These are phyloP conservation scores for Synergus gifuensis DNA, from an alignment of 2,888 invertebrate species.

Conservation along the genomic window DNA sequence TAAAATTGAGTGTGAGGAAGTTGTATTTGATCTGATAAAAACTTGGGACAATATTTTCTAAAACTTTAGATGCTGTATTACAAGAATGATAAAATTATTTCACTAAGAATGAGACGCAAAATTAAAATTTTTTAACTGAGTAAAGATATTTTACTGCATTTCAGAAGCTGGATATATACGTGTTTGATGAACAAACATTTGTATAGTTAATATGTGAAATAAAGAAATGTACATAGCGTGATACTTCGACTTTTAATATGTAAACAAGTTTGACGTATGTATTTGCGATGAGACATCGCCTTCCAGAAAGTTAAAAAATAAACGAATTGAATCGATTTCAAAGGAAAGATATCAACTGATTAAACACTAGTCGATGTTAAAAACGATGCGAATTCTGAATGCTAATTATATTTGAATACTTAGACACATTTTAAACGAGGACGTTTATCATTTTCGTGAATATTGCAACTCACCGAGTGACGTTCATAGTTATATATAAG, in stretches of 20 bases:
- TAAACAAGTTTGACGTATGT: neutral
- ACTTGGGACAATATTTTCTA: neutral
- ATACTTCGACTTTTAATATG: neutral
- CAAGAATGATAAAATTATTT: neutral
- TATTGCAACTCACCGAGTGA: neutral
- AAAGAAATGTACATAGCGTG: conserved; percentile 10
- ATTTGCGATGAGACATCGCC: neutral
- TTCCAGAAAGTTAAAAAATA: neutral
- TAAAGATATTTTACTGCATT: neutral
- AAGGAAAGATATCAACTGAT: neutral
- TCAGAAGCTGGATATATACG: neutral
- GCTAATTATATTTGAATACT: neutral
- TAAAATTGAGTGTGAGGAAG: too few species aligned
- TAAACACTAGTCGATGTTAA: neutral
- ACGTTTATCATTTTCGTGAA: neutral
- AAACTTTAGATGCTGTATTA: neutral
- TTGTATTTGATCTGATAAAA: too few species aligned
- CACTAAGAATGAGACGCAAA: neutral
- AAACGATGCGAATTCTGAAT: neutral
- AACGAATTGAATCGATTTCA: neutral
- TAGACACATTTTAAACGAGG: too few species aligned
- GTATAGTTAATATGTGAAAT: neutral
- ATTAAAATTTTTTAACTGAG: neutral
- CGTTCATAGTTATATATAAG: neutral
- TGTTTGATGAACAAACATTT: conserved; percentile 41